Percentiles rank a stretch among this genome's conserved stretches.
These are phyloP conservation scores for Phylloscopus whistleri DNA, from an alignment of 2,113 vertebrate genomes.

Conservation along the genomic window DNA sequence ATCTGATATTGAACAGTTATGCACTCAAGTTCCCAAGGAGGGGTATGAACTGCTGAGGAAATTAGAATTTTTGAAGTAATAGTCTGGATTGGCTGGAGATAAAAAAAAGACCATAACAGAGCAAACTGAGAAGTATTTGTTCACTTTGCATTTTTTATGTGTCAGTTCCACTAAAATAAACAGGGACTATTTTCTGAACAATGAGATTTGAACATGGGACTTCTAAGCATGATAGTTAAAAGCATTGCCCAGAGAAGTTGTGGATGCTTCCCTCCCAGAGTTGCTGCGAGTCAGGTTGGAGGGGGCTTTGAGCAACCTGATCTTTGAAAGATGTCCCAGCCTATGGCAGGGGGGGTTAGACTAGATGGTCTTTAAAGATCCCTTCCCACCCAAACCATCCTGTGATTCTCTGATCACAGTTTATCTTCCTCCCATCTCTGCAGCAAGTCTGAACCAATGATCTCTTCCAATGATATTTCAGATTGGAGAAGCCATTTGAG, in stretches of 20 bases:
- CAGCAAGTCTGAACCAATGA: background rate
- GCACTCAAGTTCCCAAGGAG: background rate
- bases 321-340: background rate
- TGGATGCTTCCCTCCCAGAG: accelerated
- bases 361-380: background rate
- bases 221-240: background rate
- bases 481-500: background rate
- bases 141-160: background rate
- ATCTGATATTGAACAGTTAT: background rate
- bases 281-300: background rate
- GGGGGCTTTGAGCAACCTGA: background rate
- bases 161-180: background rate
- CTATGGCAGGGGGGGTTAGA: accelerated
- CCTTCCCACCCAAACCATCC: background rate
- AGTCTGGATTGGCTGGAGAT: accelerated
- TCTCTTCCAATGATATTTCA: background rate
- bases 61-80: background rate
- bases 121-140: background rate
- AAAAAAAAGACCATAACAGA: background rate
- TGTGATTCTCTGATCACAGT: background rate
- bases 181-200: background rate
- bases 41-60: accelerated
- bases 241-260: background rate
- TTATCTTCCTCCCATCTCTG: background rate
- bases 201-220: background rate